Base-by-base conservation (phyloP, 64 coral and sea anemone genomes). In the Actinia equina region DNA sequence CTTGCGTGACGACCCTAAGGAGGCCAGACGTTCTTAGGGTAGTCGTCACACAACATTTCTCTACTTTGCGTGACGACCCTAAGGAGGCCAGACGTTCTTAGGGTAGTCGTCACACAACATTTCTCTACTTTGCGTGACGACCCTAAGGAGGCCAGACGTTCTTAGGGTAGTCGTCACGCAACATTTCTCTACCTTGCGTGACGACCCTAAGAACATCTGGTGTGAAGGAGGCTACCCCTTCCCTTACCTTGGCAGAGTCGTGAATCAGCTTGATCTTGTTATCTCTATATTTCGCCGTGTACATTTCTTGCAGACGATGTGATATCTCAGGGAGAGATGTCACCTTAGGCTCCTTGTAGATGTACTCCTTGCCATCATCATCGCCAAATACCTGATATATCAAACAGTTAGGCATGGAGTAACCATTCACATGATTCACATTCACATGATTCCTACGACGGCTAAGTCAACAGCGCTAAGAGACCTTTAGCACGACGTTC, bases 271-370 rank as follows among this genome's bases (percentile, higher is more conserved):
- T 99, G 16, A 95, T 80, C 15, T 62, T 91, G 17, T 91, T 86
- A 44, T 22, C 80, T 65, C 95, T 85, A 52, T 90, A 90, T 77
- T 95, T 95, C 45, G 18, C 82, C 19, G 87, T 77, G 83, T 99
- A 99, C 87, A 99, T 93, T 19, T 77, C 82, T 85, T 99, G 89
- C 37, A 99, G 89, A 64, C 93, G 83, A 17, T 92, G 76, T 37
- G 97, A 99, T 80, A 99, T 99, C 74, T 99, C 97, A 19, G 87
- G 83, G 52, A 99, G 86, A 2, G 87, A 89, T 11, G 97, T 99
- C 27, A 99, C 92, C 88, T 99, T 99, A 20, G 97, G 97, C 79
- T 99, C 93, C 42, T 99, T 99, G 80, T 99, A 99, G 25, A 99
- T 94, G 26, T 90, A 99, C 63, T 99, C 93, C 76, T 99, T 99